These are phyloP conservation scores for Caenorhabditis brenneri DNA, from an alignment of 1,140 invertebrate genomes.

Conservation along the genomic window DNA sequence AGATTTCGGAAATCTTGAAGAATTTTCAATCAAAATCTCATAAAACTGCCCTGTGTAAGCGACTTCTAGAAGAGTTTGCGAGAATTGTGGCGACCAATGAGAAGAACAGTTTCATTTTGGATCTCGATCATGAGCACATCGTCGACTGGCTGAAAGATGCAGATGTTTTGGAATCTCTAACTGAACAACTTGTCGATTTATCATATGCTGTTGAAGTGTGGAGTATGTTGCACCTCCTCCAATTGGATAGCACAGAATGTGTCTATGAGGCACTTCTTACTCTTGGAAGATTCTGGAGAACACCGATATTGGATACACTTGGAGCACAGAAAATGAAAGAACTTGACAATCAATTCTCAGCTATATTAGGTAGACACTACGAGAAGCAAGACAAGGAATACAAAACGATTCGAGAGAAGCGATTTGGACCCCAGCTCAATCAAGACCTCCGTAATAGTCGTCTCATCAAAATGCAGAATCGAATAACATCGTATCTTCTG, in stretches of 20 bases:
- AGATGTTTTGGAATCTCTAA: not conserved
- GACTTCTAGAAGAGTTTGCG: not conserved
- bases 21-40: not conserved
- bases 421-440: no score
- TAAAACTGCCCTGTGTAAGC: not conserved
- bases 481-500: not conserved
- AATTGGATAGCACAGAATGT: not conserved
- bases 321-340: not conserved
- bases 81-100: not conserved
- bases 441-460: no score
- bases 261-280: not conserved
- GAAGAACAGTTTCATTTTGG: not conserved
- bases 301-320: not conserved
- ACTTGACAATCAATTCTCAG: not conserved
- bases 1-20: not conserved
- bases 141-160: not conserved
- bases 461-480: not conserved
- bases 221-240: not conserved
- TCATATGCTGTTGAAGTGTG: not conserved
- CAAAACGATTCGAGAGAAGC: not conserved
- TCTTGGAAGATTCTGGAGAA: slow-evolving; percentile 2
- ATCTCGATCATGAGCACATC: not conserved
- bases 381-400: not conserved
- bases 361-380: not conserved
- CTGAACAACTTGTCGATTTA: not conserved